phyloP scores from a whole-genome alignment of 1,140 invertebrate species.

The silkworm (Bombyx mori) region DNA sequence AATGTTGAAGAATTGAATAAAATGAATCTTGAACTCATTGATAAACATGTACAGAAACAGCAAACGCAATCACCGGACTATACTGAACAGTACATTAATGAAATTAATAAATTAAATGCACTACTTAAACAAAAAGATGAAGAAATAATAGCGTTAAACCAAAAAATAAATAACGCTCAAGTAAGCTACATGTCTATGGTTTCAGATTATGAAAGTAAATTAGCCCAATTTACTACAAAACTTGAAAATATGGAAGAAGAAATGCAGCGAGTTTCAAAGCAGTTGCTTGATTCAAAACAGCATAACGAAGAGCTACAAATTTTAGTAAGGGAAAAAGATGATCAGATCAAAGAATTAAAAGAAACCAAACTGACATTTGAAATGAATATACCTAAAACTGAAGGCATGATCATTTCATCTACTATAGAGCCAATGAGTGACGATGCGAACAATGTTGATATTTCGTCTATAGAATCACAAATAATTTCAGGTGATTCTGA shows the following conservation, averaged over 20 bases:
- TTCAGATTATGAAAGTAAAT: constrained; percentile 34
- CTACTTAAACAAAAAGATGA: constrained; percentile 41
- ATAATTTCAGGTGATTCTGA: constrained; percentile 40
- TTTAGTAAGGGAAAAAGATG: constrained; percentile 37
- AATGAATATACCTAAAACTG: constrained; percentile 66
- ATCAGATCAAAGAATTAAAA: constrained; percentile 51
- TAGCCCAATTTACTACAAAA: constrained; percentile 30
- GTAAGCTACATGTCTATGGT: constrained; percentile 24
- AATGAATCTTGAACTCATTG: constrained; percentile 42
- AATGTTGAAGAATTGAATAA: constrained; percentile 41
- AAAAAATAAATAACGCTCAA: constrained; percentile 36
- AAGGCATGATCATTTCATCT: constrained; percentile 61
- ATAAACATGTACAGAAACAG: constrained; percentile 20
- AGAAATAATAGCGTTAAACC: constrained; percentile 46
- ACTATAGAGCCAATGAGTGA: constrained; percentile 50
- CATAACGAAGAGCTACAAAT: constrained; percentile 36
- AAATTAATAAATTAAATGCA: constrained; percentile 60
- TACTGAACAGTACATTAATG: constrained; percentile 56
- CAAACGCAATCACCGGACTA: constrained; percentile 36
- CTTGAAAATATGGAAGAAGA: constrained; percentile 24
- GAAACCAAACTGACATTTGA: constrained; percentile 55
- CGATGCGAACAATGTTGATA: constrained; percentile 27
- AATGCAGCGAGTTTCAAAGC: constrained; percentile 23
- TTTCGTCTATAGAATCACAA: constrained; percentile 44
- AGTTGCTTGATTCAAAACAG: constrained; percentile 18